These are phyloP conservation scores for Monopis laevigella DNA, from an alignment of 2,888 invertebrate species.

Conservation along the genomic window DNA sequence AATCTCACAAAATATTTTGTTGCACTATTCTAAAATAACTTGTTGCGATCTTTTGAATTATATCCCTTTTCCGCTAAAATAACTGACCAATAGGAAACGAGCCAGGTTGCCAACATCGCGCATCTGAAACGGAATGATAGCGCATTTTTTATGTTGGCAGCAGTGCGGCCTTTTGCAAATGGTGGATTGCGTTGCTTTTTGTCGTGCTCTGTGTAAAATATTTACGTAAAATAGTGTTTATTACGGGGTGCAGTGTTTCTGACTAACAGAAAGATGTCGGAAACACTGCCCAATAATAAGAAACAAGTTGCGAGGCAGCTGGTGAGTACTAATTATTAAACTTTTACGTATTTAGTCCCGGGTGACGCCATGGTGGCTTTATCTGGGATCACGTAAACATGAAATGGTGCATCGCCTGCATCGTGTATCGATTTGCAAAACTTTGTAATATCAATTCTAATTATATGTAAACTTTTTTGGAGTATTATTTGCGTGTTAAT, in stretches of 20 bases:
- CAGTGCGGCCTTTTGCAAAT: constrained; percentile 65
- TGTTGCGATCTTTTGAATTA: constrained; percentile 39
- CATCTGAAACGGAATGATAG: constrained; percentile 47
- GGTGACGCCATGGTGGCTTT: constrained; percentile 73
- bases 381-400: constrained; percentile 73
- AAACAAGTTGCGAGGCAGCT: constrained; percentile 70
- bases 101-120: constrained; percentile 39
- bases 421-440: constrained; percentile 62
- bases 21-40: too few relatives aligned
- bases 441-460: constrained; percentile 30
- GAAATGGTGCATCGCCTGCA: constrained; percentile 67
- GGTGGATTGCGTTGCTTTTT: constrained; percentile 68
- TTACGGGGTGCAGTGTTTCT: constrained; percentile 63
- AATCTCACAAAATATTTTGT: too few relatives aligned
- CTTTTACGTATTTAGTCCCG: constrained; percentile 66
- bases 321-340: constrained; percentile 67
- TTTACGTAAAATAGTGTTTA: constrained; percentile 68
- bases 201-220: constrained; percentile 67
- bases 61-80: constrained; percentile 27
- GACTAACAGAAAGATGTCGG: constrained; percentile 65
- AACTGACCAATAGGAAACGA: constrained; percentile 49
- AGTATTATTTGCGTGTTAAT: constrained; percentile 18
- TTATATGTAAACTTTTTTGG: constrained; percentile 29
- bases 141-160: constrained; percentile 49
- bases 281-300: constrained; percentile 67